Base-by-base conservation (phyloP, 2,797 vertebrate species). In the Sebastes trivittatus region DNA sequence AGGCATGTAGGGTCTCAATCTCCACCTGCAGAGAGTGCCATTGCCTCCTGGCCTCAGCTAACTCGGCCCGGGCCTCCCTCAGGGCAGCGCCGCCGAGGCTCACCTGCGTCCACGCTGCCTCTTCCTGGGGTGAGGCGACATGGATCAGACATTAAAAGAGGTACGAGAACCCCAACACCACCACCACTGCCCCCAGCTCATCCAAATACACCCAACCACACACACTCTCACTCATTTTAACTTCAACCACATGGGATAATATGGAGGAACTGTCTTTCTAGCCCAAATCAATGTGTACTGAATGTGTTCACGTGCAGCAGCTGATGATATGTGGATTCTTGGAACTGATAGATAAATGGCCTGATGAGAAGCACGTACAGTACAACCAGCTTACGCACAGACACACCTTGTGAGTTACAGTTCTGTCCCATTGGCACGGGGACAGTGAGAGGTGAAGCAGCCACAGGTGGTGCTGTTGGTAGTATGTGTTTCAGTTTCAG, bases 21-120 rank as follows among this genome's bases (percentile, higher is more conserved):
- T 99, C 98, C 1, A 96, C 95, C 95, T 99, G 97, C 83, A 99
- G 96, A 23, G 94, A 94, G 78, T 97, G 96, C 97, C 98, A 99
- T 89, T 97, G 97, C 73, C 95, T 95, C 11, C 97, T 93, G 11
- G 97, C 98, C 88, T 98, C 97, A 0, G 95, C 93, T 4, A 99
- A 95, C 54, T 98, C 98, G 2, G 97, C 97, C 84, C 95, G 94
- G 32, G 98, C 98, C 79, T 96, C 96, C 89, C 95, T 96, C 77
- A 99, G 83, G 3, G 94, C 96, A 52, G 96, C 88, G 38, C 96
- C 94, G 2, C 97, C 97, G 68, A 93, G 96, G 94, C 94, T 96
- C 96, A 98, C 97, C 91, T 96, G 96, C 62, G 93, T 92, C 94
- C 91, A 95, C 7, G 96, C 89, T 55, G 95, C 95, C 92, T 95